Percentiles rank a stretch among this genome's conserved stretches.
Conservation (phyloP, 2,888 invertebrate species). For the Carpatolechia fugitivella region DNA sequence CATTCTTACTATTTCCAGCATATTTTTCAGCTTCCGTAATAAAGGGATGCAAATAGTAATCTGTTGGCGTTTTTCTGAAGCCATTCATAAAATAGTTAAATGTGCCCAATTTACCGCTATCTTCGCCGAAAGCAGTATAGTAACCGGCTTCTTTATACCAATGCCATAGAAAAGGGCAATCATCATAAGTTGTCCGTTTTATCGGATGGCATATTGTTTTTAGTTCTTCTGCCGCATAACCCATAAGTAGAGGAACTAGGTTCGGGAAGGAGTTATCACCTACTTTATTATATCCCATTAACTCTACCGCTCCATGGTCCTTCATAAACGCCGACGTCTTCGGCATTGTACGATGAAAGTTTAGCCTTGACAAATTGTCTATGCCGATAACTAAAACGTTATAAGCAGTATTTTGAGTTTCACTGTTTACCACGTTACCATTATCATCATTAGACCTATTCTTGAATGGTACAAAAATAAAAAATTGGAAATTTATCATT, state of each 20-base stretch:
- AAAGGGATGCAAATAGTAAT: slow-evolving; percentile 88
- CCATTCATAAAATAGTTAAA: slow-evolving; percentile 24
- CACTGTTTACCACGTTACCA: not conserved
- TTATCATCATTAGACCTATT: not conserved
- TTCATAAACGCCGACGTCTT: slow-evolving; percentile 79
- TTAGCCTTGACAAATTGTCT: slow-evolving; percentile 89
- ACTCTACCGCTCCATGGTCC: slow-evolving; percentile 82
- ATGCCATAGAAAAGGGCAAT: slow-evolving; percentile 90
- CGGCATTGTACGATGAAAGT: slow-evolving; percentile 89
- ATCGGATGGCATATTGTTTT: slow-evolving; percentile 77
- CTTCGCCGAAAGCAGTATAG: slow-evolving; percentile 88
- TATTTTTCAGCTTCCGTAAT: slow-evolving; percentile 39
- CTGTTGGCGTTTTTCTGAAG: slow-evolving; percentile 85
- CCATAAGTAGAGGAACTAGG: slow-evolving; percentile 86
- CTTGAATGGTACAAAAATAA: not conserved
- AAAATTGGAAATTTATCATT: slow-evolving; percentile 26
- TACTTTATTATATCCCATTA: slow-evolving; percentile 92
- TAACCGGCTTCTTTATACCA: slow-evolving; percentile 84
- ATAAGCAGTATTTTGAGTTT: slow-evolving; percentile 34
- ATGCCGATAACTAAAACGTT: slow-evolving; percentile 88
- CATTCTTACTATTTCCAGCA: slow-evolving; percentile 24
- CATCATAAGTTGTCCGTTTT: slow-evolving; percentile 80
- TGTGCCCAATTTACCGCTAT: slow-evolving; percentile 72
- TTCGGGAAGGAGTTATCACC: slow-evolving; percentile 94
- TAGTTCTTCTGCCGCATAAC: slow-evolving; percentile 81